These are phyloP conservation scores for Pseudomyrmex sp. DNA, from an alignment of 1,140 invertebrate genomes.

Conservation along the genomic window DNA sequence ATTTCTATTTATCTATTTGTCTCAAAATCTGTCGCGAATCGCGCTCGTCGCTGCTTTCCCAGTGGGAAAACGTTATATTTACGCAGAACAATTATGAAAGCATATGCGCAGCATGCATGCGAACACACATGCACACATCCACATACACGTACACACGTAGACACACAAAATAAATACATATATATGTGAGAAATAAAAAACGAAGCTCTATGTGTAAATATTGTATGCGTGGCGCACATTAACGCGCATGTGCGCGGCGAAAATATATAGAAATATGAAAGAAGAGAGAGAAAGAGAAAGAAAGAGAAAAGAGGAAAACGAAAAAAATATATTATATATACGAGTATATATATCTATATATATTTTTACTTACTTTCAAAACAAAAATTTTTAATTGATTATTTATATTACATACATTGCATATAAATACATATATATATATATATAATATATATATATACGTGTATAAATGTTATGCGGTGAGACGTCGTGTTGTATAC, in stretches of 20 bases:
- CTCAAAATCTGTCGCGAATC: constrained; percentile 47
- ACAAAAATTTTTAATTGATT: constrained; percentile 72
- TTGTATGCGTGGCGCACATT: constrained; percentile 17
- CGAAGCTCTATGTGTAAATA: constrained; percentile 16
- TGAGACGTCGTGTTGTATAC: constrained; percentile 30
- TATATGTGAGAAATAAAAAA: constrained; percentile 16
- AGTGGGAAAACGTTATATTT: constrained; percentile 7
- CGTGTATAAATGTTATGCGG: constrained; percentile 63
- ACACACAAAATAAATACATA: constrained; percentile 23
- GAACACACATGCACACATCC: neutral
- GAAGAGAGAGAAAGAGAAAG: constrained; percentile 43
- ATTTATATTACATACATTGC: constrained; percentile 73
- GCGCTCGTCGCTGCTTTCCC: constrained; percentile 44
- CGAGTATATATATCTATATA: constrained; percentile 71
- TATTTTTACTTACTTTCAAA: constrained; percentile 81
- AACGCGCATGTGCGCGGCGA: constrained; percentile 16
- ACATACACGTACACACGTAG: neutral
- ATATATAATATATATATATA: constrained; percentile 54
- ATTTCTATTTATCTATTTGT: neutral
- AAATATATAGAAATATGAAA: constrained; percentile 46
- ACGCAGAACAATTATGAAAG: constrained; percentile 8
- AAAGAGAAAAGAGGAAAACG: constrained; percentile 62
- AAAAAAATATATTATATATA: constrained; percentile 73
- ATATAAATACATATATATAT: constrained; percentile 52
- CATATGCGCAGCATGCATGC: neutral